phyloP scores from a whole-genome alignment of 2,888 invertebrate species.

The Pollenia labialis region DNA sequence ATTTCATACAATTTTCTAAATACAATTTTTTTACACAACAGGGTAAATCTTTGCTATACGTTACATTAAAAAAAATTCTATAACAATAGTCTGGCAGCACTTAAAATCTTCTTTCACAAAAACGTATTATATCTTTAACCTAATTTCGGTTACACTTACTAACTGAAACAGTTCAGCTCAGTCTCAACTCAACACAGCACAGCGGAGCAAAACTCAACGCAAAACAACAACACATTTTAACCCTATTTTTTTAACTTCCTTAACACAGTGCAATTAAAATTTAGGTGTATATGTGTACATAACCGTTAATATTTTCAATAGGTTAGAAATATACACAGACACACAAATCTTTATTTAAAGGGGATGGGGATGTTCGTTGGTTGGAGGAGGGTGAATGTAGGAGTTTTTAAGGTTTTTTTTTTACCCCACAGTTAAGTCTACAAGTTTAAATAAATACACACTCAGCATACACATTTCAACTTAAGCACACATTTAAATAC shows the following conservation, averaged over 20 bases:
- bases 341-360: not conserved
- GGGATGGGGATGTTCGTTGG: not conserved
- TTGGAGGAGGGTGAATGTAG: conserved; percentile 3
- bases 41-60: not conserved
- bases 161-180: not conserved
- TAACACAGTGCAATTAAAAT: conserved; percentile 71
- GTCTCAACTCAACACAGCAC: not conserved
- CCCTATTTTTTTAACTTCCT: conserved; percentile 68
- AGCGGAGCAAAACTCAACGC: conserved; percentile 27
- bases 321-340: conserved; percentile 35
- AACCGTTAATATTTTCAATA: conserved; percentile 57
- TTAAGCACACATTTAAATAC: conserved; percentile 34
- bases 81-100: conserved; percentile 62
- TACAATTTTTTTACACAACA: not conserved
- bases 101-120: conserved; percentile 48
- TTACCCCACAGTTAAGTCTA: conserved; percentile 52
- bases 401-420: conserved; percentile 17
- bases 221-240: conserved; percentile 58
- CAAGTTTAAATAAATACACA: conserved; percentile 65
- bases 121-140: conserved; percentile 67
- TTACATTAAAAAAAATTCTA: conserved; percentile 1
- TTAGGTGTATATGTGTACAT: conserved; percentile 44
- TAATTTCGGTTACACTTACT: conserved; percentile 65
- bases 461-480: conserved; percentile 35
- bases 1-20: conserved; percentile 7